Evolutionary conservation across 2,797 vertebrate species (phyloP).

Genomic region (Enteromius mattozi): DNA sequence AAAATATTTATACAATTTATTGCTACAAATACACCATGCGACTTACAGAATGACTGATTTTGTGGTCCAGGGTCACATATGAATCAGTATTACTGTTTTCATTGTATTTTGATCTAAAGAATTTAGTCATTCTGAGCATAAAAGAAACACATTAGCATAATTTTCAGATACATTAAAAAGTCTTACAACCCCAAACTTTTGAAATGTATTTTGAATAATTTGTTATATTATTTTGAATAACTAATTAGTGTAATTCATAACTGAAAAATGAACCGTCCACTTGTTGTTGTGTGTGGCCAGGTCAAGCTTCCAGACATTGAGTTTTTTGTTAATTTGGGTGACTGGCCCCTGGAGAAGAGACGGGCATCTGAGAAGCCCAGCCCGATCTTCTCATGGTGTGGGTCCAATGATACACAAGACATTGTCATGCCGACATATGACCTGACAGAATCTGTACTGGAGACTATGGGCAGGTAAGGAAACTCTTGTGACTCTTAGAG

Average conservation of each 20-base stretch:
- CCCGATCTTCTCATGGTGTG: conserved; percentile 98
- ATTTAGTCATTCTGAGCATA: not conserved
- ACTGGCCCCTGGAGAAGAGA: conserved; percentile 97
- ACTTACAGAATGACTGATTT: no score
- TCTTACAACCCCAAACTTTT: not conserved
- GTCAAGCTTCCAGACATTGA: conserved; percentile 92
- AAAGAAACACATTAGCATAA: not conserved
- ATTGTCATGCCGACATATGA: conserved; percentile 99
- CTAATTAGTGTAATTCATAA: not conserved
- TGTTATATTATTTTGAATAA: not conserved
- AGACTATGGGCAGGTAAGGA: conserved; percentile 96
- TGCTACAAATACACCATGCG: no score
- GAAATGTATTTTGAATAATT: not conserved
- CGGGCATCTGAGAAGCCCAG: conserved; percentile 81
- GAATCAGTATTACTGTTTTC: not conserved
- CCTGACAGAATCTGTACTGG: conserved; percentile 94
- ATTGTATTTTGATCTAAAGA: not conserved
- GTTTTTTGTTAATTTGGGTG: conserved; percentile 97
- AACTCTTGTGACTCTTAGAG: not conserved
- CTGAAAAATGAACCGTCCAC: no score
- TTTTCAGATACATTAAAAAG: not conserved
- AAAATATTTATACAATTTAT: no score
- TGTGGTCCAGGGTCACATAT: no score
- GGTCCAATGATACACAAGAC: conserved; percentile 91
- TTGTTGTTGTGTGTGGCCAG: conserved; percentile 69